A percentile compares a stretch with the other conserved stretches of the same genome.
These are phyloP conservation scores for Meteorus cinctellus DNA, from an alignment of 2,888 invertebrate genomes.

Conservation along the genomic window DNA sequence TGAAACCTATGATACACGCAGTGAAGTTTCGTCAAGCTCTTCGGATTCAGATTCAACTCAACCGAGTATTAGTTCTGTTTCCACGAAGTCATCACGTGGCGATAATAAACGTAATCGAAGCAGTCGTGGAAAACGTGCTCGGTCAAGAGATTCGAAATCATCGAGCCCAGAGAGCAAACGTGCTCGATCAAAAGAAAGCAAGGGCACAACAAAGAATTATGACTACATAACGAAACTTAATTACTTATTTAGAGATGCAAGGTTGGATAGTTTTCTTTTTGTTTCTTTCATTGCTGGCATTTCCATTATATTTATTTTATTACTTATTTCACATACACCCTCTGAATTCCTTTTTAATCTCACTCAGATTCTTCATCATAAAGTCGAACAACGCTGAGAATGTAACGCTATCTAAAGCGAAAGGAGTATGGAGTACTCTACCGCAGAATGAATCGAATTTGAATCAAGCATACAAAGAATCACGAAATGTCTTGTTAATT, in stretches of 20 bases:
- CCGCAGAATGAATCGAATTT: constrained; percentile 97
- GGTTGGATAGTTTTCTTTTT: constrained; percentile 62
- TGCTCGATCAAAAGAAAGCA: constrained; percentile 69
- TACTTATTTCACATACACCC: not conserved
- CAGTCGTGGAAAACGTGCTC: constrained; percentile 65
- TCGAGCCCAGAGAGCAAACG: constrained; percentile 71
- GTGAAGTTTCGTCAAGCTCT: constrained; percentile 90
- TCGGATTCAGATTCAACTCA: constrained; percentile 79
- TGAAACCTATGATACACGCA: constrained; percentile 86
- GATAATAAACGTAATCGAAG: constrained; percentile 69
- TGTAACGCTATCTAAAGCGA: constrained; percentile 93
- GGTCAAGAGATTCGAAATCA: constrained; percentile 67
- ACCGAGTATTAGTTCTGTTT: constrained; percentile 86
- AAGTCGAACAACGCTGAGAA: constrained; percentile 99
- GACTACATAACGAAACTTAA: constrained; percentile 92
- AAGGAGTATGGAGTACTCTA: constrained; percentile 98
- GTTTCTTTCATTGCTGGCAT: constrained; percentile 21
- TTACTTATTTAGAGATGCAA: constrained; percentile 94
- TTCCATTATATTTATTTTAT: constrained; percentile 8
- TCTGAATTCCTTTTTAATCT: constrained; percentile 49
- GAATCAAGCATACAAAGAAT: constrained; percentile 94
- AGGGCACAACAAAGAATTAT: constrained; percentile 79
- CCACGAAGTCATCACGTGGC: constrained; percentile 78
- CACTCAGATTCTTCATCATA: constrained; percentile 89
- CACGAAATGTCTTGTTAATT: constrained; percentile 93